Evolutionary conservation across 23 tunicate genomes (phyloP).

Genomic region (Oikopleura vanhoeffeni): DNA sequence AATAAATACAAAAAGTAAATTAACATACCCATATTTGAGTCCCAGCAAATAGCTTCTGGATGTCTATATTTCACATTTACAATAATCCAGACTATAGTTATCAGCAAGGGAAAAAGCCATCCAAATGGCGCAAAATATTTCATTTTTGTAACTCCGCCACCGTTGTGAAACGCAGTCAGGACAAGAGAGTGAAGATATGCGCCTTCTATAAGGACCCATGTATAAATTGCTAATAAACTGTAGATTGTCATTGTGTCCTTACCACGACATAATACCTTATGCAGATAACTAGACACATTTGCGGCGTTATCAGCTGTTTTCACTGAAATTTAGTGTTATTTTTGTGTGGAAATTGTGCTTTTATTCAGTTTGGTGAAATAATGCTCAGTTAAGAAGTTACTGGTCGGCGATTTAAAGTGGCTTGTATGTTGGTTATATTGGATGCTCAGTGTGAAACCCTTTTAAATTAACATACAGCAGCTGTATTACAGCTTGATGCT

Average conservation of each 20-base stretch:
- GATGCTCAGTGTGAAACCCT: too few relatives aligned
- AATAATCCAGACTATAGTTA: not conserved
- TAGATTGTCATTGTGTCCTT: conserved; percentile 12
- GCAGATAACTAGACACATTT: not conserved
- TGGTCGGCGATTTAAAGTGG: too few relatives aligned
- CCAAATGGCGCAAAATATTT: conserved; percentile 13
- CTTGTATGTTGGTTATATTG: too few relatives aligned
- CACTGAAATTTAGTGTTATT: not conserved
- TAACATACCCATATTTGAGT: not conserved
- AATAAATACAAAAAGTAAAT: too few relatives aligned
- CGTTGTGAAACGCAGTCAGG: conserved; percentile 6
- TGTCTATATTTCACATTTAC: not conserved
- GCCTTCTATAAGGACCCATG: conserved; percentile 12
- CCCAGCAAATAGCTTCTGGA: not conserved
- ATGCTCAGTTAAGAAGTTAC: too few relatives aligned
- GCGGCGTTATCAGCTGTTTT: not conserved
- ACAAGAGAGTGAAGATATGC: conserved; percentile 5
- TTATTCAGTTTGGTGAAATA: too few relatives aligned
- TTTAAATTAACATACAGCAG: too few relatives aligned
- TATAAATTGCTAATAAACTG: not conserved
- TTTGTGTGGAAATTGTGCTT: too few relatives aligned
- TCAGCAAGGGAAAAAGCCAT: not conserved
- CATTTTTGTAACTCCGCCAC: conserved; percentile 10
- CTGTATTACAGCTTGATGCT: too few relatives aligned
- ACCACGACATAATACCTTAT: not conserved